phyloP scores from a whole-genome alignment of 2,888 invertebrate species.

The Hesperia comma region DNA sequence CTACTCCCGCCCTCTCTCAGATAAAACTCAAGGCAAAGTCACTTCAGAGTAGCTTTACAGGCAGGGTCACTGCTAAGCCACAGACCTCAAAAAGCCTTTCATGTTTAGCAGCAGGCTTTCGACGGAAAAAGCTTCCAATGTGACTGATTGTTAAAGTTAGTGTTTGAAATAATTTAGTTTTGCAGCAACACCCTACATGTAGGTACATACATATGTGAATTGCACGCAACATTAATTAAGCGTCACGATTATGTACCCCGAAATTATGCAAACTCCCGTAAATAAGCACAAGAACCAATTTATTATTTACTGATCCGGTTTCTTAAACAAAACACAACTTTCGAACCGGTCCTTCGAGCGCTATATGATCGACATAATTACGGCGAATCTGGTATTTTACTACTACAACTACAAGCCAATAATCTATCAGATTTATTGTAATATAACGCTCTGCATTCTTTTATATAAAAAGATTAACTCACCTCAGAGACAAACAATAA shows the following conservation, averaged over 20 bases:
- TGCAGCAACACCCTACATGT: too few species aligned
- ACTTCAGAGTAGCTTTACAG: too few species aligned
- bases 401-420: too few species aligned
- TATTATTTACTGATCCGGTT: constrained; percentile 68
- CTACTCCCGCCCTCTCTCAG: too few species aligned
- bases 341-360: constrained; percentile 69
- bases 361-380: constrained; percentile 28
- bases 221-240: constrained; percentile 13
- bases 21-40: too few species aligned
- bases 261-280: constrained; percentile 29
- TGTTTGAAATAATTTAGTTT: neutral
- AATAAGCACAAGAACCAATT: constrained; percentile 21
- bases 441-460: too few species aligned
- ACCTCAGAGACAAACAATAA: constrained; percentile 10
- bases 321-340: constrained; percentile 72
- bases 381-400: constrained; percentile 11
- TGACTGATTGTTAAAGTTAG: neutral
- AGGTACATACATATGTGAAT: neutral
- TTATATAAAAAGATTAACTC: constrained; percentile 7
- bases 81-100: too few species aligned
- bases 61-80: too few species aligned
- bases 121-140: too few species aligned
- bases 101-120: too few species aligned
- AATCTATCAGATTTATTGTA: too few species aligned
- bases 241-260: constrained; percentile 10